Evolutionary conservation across 2,888 invertebrate species (phyloP).

Genomic region (Chrysolina oricalcia): DNA sequence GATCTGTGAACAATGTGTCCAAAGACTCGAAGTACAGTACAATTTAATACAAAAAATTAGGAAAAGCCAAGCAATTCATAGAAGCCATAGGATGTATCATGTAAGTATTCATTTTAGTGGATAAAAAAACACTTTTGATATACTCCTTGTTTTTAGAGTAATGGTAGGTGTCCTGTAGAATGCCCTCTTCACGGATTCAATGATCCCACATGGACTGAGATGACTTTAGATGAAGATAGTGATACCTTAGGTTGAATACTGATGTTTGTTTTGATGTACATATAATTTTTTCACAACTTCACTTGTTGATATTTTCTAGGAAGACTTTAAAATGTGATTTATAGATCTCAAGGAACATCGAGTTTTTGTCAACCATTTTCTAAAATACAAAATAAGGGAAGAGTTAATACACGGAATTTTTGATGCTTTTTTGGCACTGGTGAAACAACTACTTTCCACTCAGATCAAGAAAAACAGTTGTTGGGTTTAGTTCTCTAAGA

Average conservation of each 20-base stretch:
- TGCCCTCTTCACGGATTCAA: slow-evolving; percentile 65
- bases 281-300: slow-evolving; percentile 11
- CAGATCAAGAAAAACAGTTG: too few species aligned
- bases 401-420: too few species aligned
- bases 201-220: slow-evolving; percentile 56
- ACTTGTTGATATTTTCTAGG: too few species aligned
- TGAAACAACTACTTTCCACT: too few species aligned
- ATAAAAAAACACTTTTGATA: neutral
- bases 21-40: slow-evolving; percentile 74
- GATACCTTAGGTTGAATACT: slow-evolving; percentile 18
- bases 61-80: slow-evolving; percentile 66
- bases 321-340: neutral
- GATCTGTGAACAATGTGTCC: slow-evolving; percentile 75
- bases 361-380: too few species aligned
- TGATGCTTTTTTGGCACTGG: too few species aligned
- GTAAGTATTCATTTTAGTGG: slow-evolving; percentile 60
- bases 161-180: slow-evolving; percentile 66
- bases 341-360: neutral
- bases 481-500: too few species aligned
- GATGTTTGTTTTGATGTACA: slow-evolving; percentile 27
- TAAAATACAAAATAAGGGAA: too few species aligned
- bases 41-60: slow-evolving; percentile 72
- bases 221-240: slow-evolving; percentile 40
- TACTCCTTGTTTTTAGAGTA: slow-evolving; percentile 59
- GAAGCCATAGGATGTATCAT: slow-evolving; percentile 65